Base-by-base conservation (phyloP, 2,113 vertebrate genomes). In the Gallinago undulata region DNA sequence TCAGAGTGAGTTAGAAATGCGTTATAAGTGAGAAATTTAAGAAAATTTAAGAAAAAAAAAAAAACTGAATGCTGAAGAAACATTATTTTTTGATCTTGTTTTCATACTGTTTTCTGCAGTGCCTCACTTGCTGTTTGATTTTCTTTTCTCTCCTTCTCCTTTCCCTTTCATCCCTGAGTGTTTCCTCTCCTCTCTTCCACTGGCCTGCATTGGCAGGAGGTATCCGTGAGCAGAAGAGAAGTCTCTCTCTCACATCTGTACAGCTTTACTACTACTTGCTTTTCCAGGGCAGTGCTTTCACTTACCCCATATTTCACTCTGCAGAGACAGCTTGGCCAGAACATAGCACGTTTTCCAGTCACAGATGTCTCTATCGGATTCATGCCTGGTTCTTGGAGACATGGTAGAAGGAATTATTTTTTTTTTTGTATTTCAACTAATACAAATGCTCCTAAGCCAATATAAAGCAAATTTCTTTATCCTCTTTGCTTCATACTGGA, bases 291-390 rank as follows among this genome's bases (percentile, higher is more conserved):
- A 91, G 43, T 75, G 35, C 62, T 95, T 96, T 84, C 66, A 68
- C 76, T 94, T 94, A 94, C 31, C 51, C 81, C 43, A 6, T 94
- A 94, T 94, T 94, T 97, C 73, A 95, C 37, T 72, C 60, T 72
- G 51, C 60, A 68, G 17, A 92, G 77, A 75, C 86, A 91, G 50
- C 84, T 95, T 93, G 89, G 91, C 93, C 35, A 72, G 84, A 74
- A 59, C 6, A 1, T 12, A 78, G 87, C 80, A 64, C 69, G 39
- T 91, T 95, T 96, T 95, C 91, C 89, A 97, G 73, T 67, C 89
- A 93, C 84, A 89, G 77, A 84, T 94, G 81, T 91, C 86, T 89
- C 51, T 81, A 28, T 84, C 66, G 0, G 66, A 87, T 89, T 75
- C 69, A 57, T 73, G 77, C 69, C 81, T 94, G 27, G n/a, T 64